These are phyloP conservation scores for Chymomyza amoena DNA, from an alignment of 2,888 invertebrate species.

Conservation along the genomic window DNA sequence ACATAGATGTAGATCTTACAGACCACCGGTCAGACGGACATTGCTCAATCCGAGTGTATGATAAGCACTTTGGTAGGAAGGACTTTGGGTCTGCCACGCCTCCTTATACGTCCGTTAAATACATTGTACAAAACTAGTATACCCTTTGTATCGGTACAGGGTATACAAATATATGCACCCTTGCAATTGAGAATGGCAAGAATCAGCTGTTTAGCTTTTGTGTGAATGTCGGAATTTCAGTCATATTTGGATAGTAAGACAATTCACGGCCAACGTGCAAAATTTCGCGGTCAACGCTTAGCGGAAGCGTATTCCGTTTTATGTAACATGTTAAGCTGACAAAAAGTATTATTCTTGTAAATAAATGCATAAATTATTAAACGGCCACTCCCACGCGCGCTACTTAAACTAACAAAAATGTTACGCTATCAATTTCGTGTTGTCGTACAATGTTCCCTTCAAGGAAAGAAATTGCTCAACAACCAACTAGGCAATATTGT, in stretches of 20 bases:
- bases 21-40: too few relatives aligned
- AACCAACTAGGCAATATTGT: conserved; percentile 46
- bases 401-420: conserved; percentile 35
- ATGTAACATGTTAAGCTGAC: conserved; percentile 61
- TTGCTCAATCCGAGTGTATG: too few relatives aligned
- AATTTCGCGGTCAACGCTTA: conserved; percentile 52
- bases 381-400: background rate
- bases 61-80: too few relatives aligned
- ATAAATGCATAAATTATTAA: conserved; percentile 8
- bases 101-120: too few relatives aligned
- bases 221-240: conserved; percentile 16
- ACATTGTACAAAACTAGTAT: too few relatives aligned
- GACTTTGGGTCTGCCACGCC: too few relatives aligned
- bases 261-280: conserved; percentile 52
- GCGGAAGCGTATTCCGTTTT: conserved; percentile 45
- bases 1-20: too few relatives aligned
- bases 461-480: conserved; percentile 29
- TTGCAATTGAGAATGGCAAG: conserved; percentile 25
- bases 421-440: conserved; percentile 33
- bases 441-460: conserved; percentile 3
- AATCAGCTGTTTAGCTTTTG: conserved; percentile 17
- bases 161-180: too few relatives aligned
- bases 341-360: conserved; percentile 14
- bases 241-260: conserved; percentile 23
- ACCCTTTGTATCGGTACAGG: too few relatives aligned